These are phyloP conservation scores for Eurystomus glaucurus DNA, from an alignment of 2,797 vertebrate species.

Conservation along the genomic window DNA sequence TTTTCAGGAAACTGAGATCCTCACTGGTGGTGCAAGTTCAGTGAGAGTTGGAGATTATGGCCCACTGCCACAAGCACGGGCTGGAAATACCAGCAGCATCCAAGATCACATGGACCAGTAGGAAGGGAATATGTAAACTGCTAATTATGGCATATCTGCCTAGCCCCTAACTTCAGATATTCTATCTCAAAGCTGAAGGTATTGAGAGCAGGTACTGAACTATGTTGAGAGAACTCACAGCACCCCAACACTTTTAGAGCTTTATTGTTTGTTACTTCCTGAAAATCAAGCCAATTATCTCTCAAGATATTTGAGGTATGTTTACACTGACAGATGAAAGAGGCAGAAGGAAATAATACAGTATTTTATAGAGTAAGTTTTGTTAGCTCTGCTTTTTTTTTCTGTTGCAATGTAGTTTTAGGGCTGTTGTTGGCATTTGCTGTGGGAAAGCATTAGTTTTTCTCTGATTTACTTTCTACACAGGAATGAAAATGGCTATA, in stretches of 20 bases:
- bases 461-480: background rate
- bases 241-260: background rate
- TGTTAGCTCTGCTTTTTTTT: background rate
- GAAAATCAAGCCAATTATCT: background rate
- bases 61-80: background rate
- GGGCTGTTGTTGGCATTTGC: background rate
- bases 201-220: background rate
- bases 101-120: accelerated
- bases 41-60: background rate
- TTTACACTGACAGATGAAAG: background rate
- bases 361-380: background rate
- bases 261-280: background rate
- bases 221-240: background rate
- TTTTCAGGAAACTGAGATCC: background rate
- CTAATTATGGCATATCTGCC: background rate
- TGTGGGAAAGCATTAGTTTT: background rate
- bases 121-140: background rate
- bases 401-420: background rate
- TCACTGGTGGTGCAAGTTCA: background rate
- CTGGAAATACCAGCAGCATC: background rate
- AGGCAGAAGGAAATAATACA: background rate
- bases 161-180: background rate
- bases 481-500: background rate
- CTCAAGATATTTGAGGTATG: background rate
- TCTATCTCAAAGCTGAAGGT: background rate